A percentile compares a stretch with the other conserved stretches of the same genome.
phyloP scores from a whole-genome alignment of 2,113 vertebrate species.

The Hystrix cristata region DNA sequence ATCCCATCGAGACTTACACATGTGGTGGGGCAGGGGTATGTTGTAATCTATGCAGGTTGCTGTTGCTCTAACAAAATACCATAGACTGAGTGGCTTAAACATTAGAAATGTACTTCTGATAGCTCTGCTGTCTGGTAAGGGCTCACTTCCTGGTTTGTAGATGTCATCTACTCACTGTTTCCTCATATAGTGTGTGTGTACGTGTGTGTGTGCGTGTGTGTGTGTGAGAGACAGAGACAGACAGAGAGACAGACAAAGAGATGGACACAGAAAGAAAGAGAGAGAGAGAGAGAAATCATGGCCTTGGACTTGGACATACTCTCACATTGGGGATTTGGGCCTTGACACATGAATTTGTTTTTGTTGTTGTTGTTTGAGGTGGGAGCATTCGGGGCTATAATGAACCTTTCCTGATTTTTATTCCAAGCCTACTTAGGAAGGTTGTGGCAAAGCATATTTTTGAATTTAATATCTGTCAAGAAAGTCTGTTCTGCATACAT shows the following conservation, averaged over 20 bases:
- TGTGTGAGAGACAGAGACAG: background rate
- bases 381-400: background rate
- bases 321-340: background rate
- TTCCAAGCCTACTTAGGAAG: background rate
- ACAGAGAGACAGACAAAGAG: background rate
- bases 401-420: slow-evolving; percentile 20
- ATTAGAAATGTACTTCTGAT: background rate
- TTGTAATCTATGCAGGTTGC: background rate
- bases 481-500: slow-evolving; percentile 12
- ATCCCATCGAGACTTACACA: background rate
- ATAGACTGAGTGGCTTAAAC: background rate
- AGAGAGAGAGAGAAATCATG: background rate
- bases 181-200: background rate
- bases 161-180: background rate
- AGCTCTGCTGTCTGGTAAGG: background rate
- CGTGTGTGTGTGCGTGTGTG: too few species aligned
- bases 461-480: slow-evolving; percentile 33
- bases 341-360: background rate
- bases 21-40: background rate
- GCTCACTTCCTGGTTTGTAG: background rate
- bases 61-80: background rate
- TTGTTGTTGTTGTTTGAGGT: background rate
- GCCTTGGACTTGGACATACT: background rate
- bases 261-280: background rate
- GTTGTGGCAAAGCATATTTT: background rate